Conservation (phyloP, 2,113 vertebrate species). For the Tupaia chinensis region DNA sequence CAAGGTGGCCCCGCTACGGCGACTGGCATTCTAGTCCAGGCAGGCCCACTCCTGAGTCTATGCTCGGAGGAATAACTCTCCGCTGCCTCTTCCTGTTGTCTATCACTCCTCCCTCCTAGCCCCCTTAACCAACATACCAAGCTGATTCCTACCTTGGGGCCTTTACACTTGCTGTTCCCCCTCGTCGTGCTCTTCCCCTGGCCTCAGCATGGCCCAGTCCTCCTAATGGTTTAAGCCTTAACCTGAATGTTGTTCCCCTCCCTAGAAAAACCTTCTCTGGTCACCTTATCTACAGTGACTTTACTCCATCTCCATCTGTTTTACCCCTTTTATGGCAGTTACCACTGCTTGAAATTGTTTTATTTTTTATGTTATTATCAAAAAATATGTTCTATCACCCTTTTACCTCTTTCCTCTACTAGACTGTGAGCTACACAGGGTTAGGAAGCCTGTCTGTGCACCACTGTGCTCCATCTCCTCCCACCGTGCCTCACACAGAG, state of each 20-base stretch:
- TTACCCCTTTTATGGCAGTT: not conserved
- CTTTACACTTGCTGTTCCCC: not conserved
- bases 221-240: not conserved
- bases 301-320: not conserved
- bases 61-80: not conserved
- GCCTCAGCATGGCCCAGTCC: not conserved
- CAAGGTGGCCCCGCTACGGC: not conserved
- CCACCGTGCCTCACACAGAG: not conserved
- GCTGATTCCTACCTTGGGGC: not conserved
- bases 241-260: not conserved
- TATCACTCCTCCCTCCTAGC: accelerated
- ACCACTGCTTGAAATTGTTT: not conserved
- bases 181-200: not conserved
- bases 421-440: not conserved
- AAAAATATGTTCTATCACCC: not conserved
- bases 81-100: not conserved
- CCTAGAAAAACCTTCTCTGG: not conserved
- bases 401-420: not conserved
- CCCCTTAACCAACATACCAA: not conserved
- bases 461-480: not conserved
- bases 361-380: not conserved
- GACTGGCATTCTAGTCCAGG: not conserved
- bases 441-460: not conserved
- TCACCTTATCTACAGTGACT: not conserved
- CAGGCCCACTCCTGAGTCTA: not conserved